Conservation (phyloP, 1,140 invertebrate genomes). For the Wasmannia auropunctata region DNA sequence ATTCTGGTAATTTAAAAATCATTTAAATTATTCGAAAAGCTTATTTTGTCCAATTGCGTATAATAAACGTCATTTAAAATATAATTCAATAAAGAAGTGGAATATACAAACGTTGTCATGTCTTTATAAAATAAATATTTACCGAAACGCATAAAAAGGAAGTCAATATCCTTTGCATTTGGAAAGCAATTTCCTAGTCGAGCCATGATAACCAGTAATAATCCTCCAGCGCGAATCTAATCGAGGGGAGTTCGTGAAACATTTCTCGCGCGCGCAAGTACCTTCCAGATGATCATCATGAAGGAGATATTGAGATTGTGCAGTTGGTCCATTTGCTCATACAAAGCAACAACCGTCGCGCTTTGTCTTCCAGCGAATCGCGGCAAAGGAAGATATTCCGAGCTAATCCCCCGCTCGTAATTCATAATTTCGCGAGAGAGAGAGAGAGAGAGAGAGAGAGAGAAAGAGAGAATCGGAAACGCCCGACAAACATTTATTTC, state of each 20-base stretch:
- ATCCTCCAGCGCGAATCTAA: not conserved
- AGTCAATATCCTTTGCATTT: not conserved
- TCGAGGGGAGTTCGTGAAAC: not conserved
- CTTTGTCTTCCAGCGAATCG: not conserved
- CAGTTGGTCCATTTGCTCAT: slow-evolving; percentile 45
- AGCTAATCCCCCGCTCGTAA: not conserved
- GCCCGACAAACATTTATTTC: slow-evolving; percentile 15
- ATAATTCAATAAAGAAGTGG: not conserved
- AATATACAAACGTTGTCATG: not conserved
- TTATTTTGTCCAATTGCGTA: not conserved
- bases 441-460: too few relatives aligned
- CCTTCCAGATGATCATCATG: slow-evolving; percentile 66
- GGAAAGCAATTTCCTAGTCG: not conserved
- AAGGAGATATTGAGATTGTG: slow-evolving; percentile 60
- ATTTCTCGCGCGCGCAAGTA: slow-evolving; percentile 61
- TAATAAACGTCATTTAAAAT: not conserved
- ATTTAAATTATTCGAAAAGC: not conserved
- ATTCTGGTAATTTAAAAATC: not conserved
- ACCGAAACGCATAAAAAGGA: not conserved
- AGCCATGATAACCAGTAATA: not conserved
- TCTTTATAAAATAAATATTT: not conserved
- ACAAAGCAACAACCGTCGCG: slow-evolving; percentile 24
- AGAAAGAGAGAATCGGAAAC: not conserved
- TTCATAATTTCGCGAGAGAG: slow-evolving; percentile 1
- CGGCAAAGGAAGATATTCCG: not conserved